Conservation (phyloP, 2,888 invertebrate species). For the Mimas tiliae region DNA sequence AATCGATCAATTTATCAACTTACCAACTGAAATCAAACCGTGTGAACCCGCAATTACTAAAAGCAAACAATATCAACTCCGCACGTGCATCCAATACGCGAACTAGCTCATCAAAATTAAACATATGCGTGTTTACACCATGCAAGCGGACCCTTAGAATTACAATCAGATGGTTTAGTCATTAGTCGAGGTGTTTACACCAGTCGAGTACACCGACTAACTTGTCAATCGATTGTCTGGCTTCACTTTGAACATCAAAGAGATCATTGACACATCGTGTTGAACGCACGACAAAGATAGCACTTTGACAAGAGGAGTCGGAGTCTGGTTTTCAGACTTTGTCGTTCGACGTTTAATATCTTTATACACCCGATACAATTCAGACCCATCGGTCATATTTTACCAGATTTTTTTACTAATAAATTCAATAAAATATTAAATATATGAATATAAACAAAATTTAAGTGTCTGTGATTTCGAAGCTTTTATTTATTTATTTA, state of each 20-base stretch:
- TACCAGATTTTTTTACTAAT: too few species aligned
- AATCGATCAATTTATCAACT: too few species aligned
- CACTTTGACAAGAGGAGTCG: neutral
- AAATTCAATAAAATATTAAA: too few species aligned
- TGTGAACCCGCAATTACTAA: neutral
- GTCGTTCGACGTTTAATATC: neutral
- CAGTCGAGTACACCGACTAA: slow-evolving; percentile 14
- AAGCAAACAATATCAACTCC: slow-evolving; percentile 11
- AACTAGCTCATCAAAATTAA: slow-evolving; percentile 38
- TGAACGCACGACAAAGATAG: neutral
- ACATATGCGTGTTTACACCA: slow-evolving; percentile 43
- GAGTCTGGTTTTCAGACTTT: neutral
- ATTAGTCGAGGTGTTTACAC: slow-evolving; percentile 27
- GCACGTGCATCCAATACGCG: slow-evolving; percentile 15
- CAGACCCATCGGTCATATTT: too few species aligned
- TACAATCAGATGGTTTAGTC: slow-evolving; percentile 41
- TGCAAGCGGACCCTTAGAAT: slow-evolving; percentile 47
- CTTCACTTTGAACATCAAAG: neutral
- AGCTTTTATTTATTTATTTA: too few species aligned
- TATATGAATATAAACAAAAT: too few species aligned
- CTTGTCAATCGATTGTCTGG: slow-evolving; percentile 20
- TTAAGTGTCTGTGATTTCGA: too few species aligned
- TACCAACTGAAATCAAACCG: too few species aligned
- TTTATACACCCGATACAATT: too few species aligned
- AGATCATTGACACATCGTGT: neutral